These are phyloP conservation scores for Alviniconcha strummeri DNA, from an alignment of 2,888 invertebrate genomes.

Conservation along the genomic window DNA sequence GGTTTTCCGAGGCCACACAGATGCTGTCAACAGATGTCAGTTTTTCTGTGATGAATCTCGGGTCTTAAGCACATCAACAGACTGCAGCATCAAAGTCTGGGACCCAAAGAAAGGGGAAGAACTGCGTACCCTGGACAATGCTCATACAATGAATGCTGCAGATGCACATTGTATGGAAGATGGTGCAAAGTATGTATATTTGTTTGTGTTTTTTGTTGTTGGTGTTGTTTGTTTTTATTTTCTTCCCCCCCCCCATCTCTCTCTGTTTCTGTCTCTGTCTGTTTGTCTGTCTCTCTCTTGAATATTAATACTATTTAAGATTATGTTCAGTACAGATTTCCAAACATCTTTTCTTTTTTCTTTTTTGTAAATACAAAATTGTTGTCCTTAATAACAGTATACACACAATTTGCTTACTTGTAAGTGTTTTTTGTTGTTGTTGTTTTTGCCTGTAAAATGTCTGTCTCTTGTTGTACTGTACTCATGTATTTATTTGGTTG, in stretches of 20 bases:
- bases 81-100: constrained; percentile 66
- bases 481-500: background rate
- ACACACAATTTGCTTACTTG: too few relatives aligned
- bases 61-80: constrained; percentile 66
- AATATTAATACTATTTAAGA: too few relatives aligned
- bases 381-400: too few relatives aligned
- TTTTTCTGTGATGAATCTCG: constrained; percentile 59
- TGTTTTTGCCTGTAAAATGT: background rate
- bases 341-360: too few relatives aligned
- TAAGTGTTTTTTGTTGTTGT: too few relatives aligned
- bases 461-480: background rate
- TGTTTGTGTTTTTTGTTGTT: background rate
- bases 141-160: constrained; percentile 49
- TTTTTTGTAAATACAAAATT: too few relatives aligned
- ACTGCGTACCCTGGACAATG: constrained; percentile 53
- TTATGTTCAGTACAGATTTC: too few relatives aligned
- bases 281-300: too few relatives aligned
- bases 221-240: background rate
- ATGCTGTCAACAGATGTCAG: constrained; percentile 66
- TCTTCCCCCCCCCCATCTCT: too few relatives aligned
- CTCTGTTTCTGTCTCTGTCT: too few relatives aligned
- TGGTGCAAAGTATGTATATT: constrained; percentile 35
- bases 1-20: constrained; percentile 67
- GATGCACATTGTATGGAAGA: constrained; percentile 33
- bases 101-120: constrained; percentile 58